phyloP scores from a whole-genome alignment of 2,888 invertebrate species.

The Salticus scenicus region DNA sequence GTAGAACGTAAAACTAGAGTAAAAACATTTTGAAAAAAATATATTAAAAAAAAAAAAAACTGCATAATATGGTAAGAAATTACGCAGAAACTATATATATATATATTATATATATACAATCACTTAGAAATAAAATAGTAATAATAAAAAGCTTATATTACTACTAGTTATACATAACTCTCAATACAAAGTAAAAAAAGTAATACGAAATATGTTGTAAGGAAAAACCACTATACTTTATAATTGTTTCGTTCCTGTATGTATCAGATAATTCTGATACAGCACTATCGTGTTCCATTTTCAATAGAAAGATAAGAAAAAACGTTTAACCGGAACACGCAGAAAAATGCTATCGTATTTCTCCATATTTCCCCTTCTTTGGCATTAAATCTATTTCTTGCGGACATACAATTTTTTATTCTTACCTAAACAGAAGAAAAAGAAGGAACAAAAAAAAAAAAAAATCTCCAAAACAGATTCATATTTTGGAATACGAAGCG shows the following conservation, averaged over 20 bases:
- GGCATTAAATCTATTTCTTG: slow-evolving; percentile 12
- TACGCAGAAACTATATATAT: too few relatives aligned
- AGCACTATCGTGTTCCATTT: slow-evolving; percentile 21
- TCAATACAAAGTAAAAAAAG: too few relatives aligned
- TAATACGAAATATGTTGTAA: background rate
- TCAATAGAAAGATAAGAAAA: background rate
- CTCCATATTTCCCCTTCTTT: background rate
- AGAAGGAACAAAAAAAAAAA: too few relatives aligned
- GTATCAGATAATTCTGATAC: slow-evolving; percentile 48
- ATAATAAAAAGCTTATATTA: too few relatives aligned
- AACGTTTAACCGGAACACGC: background rate
- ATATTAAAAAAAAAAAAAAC: too few relatives aligned
- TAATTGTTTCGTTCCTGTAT: slow-evolving; percentile 40
- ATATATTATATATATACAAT: too few relatives aligned
- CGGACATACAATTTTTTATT: slow-evolving; percentile 1
- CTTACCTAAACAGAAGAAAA: background rate
- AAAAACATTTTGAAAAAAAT: too few relatives aligned
- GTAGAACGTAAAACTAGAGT: too few relatives aligned
- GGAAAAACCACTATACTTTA: background rate
- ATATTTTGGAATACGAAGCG: slow-evolving; percentile 24
- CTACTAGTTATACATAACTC: too few relatives aligned
- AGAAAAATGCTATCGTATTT: background rate
- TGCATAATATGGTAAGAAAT: too few relatives aligned
- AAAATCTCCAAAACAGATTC: background rate
- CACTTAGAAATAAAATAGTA: too few relatives aligned